Evolutionary conservation across 2,797 vertebrate species (phyloP).

Genomic region (Pachyuromys duprasi): DNA sequence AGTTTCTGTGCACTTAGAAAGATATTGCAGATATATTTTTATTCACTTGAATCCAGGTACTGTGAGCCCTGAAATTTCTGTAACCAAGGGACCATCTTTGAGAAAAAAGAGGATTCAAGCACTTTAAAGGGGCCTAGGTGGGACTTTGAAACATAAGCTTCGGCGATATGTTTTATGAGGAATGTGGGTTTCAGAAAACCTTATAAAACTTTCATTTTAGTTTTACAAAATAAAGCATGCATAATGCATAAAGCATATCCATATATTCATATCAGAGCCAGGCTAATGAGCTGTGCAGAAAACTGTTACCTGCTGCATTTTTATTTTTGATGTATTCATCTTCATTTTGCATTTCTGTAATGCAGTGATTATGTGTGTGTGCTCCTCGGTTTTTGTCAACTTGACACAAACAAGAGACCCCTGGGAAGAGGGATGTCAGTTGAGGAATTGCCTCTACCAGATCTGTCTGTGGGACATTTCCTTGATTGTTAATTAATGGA

Average conservation of each 20-base stretch:
- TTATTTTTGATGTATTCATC: constrained; percentile 4
- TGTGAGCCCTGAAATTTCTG: not conserved
- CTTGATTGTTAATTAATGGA: not conserved
- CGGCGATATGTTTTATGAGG: not conserved
- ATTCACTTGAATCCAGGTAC: not conserved
- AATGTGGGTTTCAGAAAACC: constrained; percentile 1
- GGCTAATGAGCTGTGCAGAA: not conserved
- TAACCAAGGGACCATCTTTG: constrained; percentile 7
- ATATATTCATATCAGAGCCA: constrained; percentile 15
- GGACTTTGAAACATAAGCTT: not conserved
- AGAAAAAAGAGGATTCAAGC: not conserved
- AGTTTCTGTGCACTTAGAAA: not conserved
- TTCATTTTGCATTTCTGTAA: not conserved
- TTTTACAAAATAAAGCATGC: constrained; percentile 13
- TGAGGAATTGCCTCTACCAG: not conserved
- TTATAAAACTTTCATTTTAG: constrained; percentile 19
- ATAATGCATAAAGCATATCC: not conserved
- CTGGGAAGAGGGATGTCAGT: not conserved
- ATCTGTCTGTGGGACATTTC: not conserved
- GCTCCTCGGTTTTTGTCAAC: not conserved
- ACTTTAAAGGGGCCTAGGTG: not conserved
- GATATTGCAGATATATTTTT: not conserved
- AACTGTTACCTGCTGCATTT: not conserved
- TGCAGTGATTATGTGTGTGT: not conserved
- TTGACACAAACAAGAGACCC: not conserved